phyloP scores from a whole-genome alignment of 1,140 invertebrate species.

The Cydia strobilella region DNA sequence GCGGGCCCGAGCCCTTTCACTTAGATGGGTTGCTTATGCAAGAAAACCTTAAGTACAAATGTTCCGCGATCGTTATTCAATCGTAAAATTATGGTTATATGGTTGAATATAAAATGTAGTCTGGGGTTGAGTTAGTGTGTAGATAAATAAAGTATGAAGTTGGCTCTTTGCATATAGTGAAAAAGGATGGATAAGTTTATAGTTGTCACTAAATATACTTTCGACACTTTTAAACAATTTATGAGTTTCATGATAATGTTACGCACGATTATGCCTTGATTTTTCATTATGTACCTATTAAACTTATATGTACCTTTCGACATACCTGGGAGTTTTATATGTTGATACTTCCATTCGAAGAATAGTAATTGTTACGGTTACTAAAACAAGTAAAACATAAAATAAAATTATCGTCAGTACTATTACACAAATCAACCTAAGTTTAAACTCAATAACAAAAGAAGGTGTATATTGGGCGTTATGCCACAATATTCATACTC shows the following conservation, averaged over 20 bases:
- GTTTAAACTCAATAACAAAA: no score
- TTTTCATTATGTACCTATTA: no score
- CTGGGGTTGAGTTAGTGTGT: not conserved
- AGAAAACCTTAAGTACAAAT: not conserved
- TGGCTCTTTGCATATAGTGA: not conserved
- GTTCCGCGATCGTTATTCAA: not conserved
- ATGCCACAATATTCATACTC: no score
- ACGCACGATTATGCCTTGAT: no score
- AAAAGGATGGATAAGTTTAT: constrained; percentile 6
- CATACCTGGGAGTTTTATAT: not conserved
- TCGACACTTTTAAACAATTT: no score
- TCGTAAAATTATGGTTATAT: not conserved
- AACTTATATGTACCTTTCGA: no score
- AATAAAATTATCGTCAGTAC: no score
- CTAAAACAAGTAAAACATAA: no score
- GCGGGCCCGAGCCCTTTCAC: constrained; percentile 14
- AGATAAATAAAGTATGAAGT: not conserved
- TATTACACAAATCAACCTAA: no score
- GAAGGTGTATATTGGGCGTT: no score
- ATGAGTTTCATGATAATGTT: no score
- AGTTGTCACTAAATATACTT: not conserved
- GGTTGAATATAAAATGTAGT: not conserved
- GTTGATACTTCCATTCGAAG: not conserved
- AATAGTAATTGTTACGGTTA: not conserved
- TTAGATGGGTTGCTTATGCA: not conserved